Evolutionary conservation across 2,888 invertebrate genomes (phyloP), one percentile per base, ranked within the genome.

Genomic region (Synanthedon andrenaeformis): DNA sequence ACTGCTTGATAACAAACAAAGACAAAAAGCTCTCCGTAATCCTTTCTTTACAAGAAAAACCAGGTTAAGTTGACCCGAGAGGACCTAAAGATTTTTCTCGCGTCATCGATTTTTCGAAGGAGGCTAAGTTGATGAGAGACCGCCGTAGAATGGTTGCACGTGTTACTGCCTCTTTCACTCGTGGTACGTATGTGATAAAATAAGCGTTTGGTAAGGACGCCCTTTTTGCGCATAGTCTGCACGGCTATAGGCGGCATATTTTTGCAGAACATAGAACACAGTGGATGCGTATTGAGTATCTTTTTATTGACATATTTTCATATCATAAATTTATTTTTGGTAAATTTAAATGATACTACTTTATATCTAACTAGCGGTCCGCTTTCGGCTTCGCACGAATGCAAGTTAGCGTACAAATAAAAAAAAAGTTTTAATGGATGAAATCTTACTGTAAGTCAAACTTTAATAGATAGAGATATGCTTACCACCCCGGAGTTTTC

Each of bases 181-280:
- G 62, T 67, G 79, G 79, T 72, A 77, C 81, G 84, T 82, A 83
- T 82, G 82, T 77, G 83, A 78, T 78, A 76, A 79, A 79, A 78
- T 71, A 76, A 71, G 67, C 69, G 71, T 74, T 78, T 74, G 72
- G 74, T 76, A 72, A 78, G 78, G 82, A 81, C 81, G 79, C 75
- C 82, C 84, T 87, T 87, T 87, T 86, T 86, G 86, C 82, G 79
- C 74, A 75, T 79, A 78, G 86, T 86, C 87, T 86, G 84, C 79
- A 67, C 75, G 79, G 78, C 82, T 83, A n/a, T n/a, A 84, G 84
- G 79, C 83, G 80, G 85, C 84, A 86, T 82, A 86, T 84, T 84
- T 85, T 75, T 71, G 67, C 55, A 55, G 74, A 59, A 73, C 66
- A 79, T 1, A 8, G 65, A 60, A 12, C 35, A 42, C 2, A 0